These are phyloP conservation scores for Brevimyrus niger DNA, from an alignment of 2,113 vertebrate genomes.

Conservation along the genomic window DNA sequence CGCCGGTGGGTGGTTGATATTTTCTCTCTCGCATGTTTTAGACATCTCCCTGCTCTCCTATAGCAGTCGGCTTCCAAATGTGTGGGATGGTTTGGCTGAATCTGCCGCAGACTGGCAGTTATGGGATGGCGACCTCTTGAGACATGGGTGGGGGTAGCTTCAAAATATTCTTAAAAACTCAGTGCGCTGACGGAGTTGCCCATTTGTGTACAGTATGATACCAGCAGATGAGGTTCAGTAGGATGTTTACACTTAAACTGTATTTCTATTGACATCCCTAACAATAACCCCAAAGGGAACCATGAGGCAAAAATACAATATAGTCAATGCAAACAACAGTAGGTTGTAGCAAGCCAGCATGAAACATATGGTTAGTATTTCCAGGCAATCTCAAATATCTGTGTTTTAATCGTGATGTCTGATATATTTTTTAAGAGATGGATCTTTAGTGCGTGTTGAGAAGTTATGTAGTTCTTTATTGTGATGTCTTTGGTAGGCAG, in stretches of 20 bases:
- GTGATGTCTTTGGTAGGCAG: background rate
- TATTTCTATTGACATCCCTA: background rate
- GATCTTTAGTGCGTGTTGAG: background rate
- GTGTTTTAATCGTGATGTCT: background rate
- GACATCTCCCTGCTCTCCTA: background rate
- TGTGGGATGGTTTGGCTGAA: background rate
- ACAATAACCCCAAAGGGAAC: background rate
- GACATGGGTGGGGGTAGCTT: background rate
- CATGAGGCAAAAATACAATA: background rate
- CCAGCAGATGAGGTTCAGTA: background rate
- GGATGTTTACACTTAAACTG: background rate
- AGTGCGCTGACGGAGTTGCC: background rate
- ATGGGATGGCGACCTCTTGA: background rate
- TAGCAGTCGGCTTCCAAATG: background rate
- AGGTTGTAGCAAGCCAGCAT: background rate
- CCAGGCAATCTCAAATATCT: background rate
- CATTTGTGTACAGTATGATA: background rate
- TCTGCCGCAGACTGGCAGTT: background rate
- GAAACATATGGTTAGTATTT: background rate
- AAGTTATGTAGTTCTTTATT: background rate
- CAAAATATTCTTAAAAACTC: background rate
- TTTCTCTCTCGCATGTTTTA: background rate
- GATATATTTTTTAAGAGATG: background rate
- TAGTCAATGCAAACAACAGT: background rate
- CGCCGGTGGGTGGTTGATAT: background rate